Evolutionary conservation across 2,888 invertebrate species (phyloP).

Genomic region (Taphrorychus bicolor): DNA sequence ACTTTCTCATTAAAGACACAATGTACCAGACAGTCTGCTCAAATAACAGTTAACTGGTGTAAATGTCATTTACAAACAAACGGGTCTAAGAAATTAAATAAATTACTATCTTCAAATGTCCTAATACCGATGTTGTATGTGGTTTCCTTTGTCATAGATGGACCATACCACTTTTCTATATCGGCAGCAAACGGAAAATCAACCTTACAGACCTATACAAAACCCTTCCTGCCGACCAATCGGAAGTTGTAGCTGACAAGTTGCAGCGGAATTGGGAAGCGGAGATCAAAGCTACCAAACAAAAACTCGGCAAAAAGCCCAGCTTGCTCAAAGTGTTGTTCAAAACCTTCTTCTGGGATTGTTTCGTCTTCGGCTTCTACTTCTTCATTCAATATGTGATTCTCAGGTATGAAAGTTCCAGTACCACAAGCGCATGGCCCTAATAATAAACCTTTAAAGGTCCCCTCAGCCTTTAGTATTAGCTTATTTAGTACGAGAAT

Average conservation of each 20-base stretch:
- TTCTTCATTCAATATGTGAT: slow-evolving; percentile 43
- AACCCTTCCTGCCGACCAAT: slow-evolving; percentile 67
- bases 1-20: too few relatives aligned
- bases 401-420: slow-evolving; percentile 41
- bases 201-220: slow-evolving; percentile 71
- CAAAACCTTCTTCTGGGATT: slow-evolving; percentile 44
- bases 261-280: slow-evolving; percentile 64
- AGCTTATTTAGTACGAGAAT: slow-evolving; percentile 36
- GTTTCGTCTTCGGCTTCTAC: slow-evolving; percentile 43
- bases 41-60: too few relatives aligned
- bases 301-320: slow-evolving; percentile 32
- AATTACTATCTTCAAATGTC: too few relatives aligned
- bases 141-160: too few relatives aligned
- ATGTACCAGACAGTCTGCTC: too few relatives aligned
- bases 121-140: too few relatives aligned
- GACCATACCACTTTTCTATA: slow-evolving; percentile 58
- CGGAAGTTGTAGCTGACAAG: slow-evolving; percentile 68
- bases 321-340: slow-evolving; percentile 45
- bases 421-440: background rate
- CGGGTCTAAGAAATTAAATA: too few relatives aligned
- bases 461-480: slow-evolving; percentile 55
- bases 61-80: too few relatives aligned
- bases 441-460: slow-evolving; percentile 53
- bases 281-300: slow-evolving; percentile 40
- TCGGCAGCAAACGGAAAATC: slow-evolving; percentile 67